These are phyloP conservation scores for Drosophila ercepeae DNA, from an alignment of 1,140 invertebrate genomes.

Conservation along the genomic window DNA sequence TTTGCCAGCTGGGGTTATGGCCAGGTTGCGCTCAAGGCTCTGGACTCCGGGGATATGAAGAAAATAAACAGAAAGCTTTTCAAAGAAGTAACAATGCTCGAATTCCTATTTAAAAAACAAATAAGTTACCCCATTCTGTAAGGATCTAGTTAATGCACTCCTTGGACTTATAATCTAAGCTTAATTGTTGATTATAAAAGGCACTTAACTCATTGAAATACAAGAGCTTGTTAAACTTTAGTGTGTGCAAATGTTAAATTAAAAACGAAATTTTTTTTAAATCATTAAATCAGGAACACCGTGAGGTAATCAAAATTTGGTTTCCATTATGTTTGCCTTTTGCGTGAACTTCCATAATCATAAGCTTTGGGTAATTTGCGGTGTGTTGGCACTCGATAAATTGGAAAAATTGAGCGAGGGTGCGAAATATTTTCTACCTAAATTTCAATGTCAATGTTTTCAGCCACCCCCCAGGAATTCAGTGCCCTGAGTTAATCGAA, in stretches of 20 bases:
- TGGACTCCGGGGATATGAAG: conserved; percentile 55
- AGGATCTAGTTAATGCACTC: background rate
- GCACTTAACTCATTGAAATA: too few species aligned
- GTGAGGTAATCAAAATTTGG: conserved; percentile 65
- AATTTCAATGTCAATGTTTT: conserved; percentile 51
- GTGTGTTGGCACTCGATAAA: conserved; percentile 62
- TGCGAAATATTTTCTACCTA: conserved; percentile 30
- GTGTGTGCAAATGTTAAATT: too few species aligned
- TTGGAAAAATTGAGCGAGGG: conserved; percentile 13
- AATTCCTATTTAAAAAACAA: conserved; percentile 19
- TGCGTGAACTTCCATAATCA: conserved; percentile 45
- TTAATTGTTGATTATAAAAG: too few species aligned
- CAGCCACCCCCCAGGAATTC: conserved; percentile 21
- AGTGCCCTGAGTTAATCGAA: conserved; percentile 61
- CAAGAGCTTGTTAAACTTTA: too few species aligned
- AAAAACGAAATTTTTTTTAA: too few species aligned
- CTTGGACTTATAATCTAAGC: background rate
- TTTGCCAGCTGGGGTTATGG: conserved; percentile 66
- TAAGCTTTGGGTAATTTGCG: conserved; percentile 51
- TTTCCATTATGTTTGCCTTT: conserved; percentile 47
- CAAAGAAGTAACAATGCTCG: conserved; percentile 28
- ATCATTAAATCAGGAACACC: conserved; percentile 61
- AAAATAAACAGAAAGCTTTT: conserved; percentile 54
- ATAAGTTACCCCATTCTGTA: background rate
- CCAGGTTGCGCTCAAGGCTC: conserved; percentile 56